A percentile compares a stretch with the other conserved stretches of the same genome.
These are phyloP conservation scores for Apotomis capreana DNA, from an alignment of 2,888 invertebrate species.

Conservation along the genomic window DNA sequence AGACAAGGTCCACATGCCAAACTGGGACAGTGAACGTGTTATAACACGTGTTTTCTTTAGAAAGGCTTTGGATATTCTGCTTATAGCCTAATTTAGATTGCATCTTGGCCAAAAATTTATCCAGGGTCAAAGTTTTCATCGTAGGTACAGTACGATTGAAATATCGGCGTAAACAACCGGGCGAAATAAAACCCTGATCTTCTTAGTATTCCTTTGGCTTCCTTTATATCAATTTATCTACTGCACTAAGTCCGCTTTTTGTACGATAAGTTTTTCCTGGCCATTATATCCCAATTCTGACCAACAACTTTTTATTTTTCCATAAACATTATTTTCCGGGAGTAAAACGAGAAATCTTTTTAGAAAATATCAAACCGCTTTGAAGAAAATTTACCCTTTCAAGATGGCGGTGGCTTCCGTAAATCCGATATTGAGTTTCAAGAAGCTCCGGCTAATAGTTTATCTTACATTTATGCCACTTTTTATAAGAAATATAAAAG, in stretches of 20 bases:
- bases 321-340: slow-evolving; percentile 8
- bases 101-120: neutral
- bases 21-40: no score
- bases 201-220: no score
- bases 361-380: slow-evolving; percentile 31
- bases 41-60: no score
- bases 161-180: no score
- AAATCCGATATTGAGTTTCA: slow-evolving; percentile 37
- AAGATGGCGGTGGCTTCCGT: slow-evolving; percentile 27
- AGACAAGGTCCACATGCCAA: no score
- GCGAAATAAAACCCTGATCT: no score
- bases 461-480: slow-evolving; percentile 14
- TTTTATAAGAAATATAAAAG: neutral
- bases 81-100: neutral
- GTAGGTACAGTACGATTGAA: no score
- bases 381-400: slow-evolving; percentile 34
- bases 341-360: slow-evolving; percentile 28
- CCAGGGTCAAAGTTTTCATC: no score
- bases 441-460: slow-evolving; percentile 19
- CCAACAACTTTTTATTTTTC: slow-evolving; percentile 6
- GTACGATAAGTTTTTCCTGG: neutral
- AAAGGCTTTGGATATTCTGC: no score
- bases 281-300: neutral
- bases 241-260: no score
- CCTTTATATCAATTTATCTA: no score